These are phyloP conservation scores for Pelvicachromis taeniatus DNA, from an alignment of 2,113 vertebrate species.

Conservation along the genomic window DNA sequence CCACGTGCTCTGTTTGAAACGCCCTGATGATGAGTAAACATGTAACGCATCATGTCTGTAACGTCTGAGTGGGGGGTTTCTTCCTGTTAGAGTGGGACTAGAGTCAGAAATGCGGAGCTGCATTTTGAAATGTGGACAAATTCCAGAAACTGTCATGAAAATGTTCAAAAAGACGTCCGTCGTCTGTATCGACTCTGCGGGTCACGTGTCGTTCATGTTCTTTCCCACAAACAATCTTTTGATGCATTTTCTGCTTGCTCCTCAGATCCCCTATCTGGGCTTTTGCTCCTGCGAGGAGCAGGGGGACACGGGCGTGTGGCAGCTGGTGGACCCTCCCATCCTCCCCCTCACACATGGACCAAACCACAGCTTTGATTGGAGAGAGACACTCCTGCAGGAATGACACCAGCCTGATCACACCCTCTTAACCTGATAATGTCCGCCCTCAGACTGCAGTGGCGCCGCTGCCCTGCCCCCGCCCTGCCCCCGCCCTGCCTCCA, in stretches of 20 bases:
- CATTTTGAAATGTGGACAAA: neutral
- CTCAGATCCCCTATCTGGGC: constrained; percentile 91
- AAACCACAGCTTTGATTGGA: constrained; percentile 96
- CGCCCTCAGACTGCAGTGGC: neutral
- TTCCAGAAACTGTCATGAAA: fast-evolving
- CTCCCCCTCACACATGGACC: constrained; percentile 94
- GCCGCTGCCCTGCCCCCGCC: neutral
- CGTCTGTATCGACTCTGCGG: neutral
- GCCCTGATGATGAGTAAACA: neutral
- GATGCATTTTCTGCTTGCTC: neutral
- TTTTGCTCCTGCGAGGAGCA: constrained; percentile 93
- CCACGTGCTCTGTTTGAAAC: neutral
- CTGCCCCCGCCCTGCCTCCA: no score
- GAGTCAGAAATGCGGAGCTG: neutral
- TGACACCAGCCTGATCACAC: constrained; percentile 18
- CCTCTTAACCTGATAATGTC: neutral
- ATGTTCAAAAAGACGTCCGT: neutral
- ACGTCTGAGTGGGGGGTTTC: neutral
- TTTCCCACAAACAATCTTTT: no score
- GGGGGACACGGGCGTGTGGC: constrained; percentile 90
- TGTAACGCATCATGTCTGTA: fast-evolving
- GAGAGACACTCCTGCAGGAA: constrained; percentile 89
- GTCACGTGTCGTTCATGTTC: neutral
- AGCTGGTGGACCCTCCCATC: constrained; percentile 92
- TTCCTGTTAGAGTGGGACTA: neutral